Base-by-base conservation (phyloP, 2,888 invertebrate species). In the Scelioninae gen. 1 region DNA sequence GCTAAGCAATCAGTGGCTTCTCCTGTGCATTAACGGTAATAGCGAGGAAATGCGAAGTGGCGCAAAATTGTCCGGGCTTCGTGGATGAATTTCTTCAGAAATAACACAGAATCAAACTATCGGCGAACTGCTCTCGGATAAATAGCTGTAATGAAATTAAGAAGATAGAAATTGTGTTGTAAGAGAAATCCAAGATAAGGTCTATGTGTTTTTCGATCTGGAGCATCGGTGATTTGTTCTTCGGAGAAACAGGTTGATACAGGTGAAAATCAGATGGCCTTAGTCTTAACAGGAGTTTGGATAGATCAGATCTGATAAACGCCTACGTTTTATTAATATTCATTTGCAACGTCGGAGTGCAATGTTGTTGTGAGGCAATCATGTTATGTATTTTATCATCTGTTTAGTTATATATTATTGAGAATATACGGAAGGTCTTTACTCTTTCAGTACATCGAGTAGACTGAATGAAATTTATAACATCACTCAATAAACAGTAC, bases 1-100 rank as follows among this genome's bases (percentile, higher is more conserved):
- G 82, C 53, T 74, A 79, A 62, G 87, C 87, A 89, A 90, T 90
- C 88, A 89, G 85, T 72, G 69, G 62, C 79, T 62, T 66, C 76
- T 71, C 72, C 87, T 88, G 85, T 88, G 86, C 86, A 89, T 90
- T 89, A 90, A 89, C 90, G 86, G 87, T 90, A 90, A 90, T 90
- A 83, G 87, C 85, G 74, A 79, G 85, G 87, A 88, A 87, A 89
- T 86, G 58, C 62, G 85, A 58, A 68, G 68, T 75, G 69, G 43
- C 40, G 81, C 71, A 38, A 62, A 65, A 66, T 60, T 58, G 51
- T 81, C 68, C 66, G 51, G 9, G 1, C 10, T 29, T 11, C 31
- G 31, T 7, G 51, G 53, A 63, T 68, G 53, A 31, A 77, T 62
- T 77, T 68, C 68, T 7, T 15, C 10, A 16, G 13, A 68, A 11